These are phyloP conservation scores for Notarius lentiginosus DNA, from an alignment of 2,113 vertebrate species.

Conservation along the genomic window DNA sequence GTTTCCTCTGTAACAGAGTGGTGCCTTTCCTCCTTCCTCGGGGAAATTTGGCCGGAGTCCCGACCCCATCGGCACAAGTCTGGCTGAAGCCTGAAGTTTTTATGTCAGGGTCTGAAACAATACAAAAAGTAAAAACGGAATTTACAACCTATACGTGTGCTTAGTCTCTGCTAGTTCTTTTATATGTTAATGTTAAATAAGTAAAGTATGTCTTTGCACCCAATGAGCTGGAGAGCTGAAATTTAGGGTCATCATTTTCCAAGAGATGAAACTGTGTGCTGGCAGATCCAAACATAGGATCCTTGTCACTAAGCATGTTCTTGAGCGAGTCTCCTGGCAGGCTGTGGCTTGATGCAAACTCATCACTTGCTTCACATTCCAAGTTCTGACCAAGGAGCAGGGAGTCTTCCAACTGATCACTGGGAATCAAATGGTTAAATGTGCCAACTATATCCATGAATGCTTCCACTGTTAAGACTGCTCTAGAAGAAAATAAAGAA, in stretches of 20 bases:
- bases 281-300: constrained; percentile 99
- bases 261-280: constrained; percentile 95
- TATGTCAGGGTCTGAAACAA: constrained; percentile 79
- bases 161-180: background rate
- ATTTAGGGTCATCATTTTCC: constrained; percentile 90
- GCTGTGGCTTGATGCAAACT: constrained; percentile 85
- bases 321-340: constrained; percentile 92
- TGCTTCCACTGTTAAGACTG: constrained; percentile 71
- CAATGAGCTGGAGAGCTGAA: constrained; percentile 87
- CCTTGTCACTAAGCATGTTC: constrained; percentile 99
- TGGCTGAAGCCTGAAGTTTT: constrained; percentile 77
- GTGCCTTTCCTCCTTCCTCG: constrained; percentile 62
- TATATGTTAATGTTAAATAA: background rate
- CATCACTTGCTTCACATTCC: constrained; percentile 98
- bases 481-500: constrained; percentile 18
- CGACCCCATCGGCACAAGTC: constrained; percentile 74
- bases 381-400: constrained; percentile 90
- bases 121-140: background rate
- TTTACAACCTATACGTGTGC: background rate
- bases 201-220: constrained; percentile 66
- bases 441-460: constrained; percentile 99
- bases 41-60: constrained; percentile 72
- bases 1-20: constrained; percentile 71
- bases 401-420: constrained; percentile 99
- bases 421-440: constrained; percentile 98